These are phyloP conservation scores for Astropecten irregularis DNA, from an alignment of 53 echinoderm and acorn worm species.

Conservation along the genomic window DNA sequence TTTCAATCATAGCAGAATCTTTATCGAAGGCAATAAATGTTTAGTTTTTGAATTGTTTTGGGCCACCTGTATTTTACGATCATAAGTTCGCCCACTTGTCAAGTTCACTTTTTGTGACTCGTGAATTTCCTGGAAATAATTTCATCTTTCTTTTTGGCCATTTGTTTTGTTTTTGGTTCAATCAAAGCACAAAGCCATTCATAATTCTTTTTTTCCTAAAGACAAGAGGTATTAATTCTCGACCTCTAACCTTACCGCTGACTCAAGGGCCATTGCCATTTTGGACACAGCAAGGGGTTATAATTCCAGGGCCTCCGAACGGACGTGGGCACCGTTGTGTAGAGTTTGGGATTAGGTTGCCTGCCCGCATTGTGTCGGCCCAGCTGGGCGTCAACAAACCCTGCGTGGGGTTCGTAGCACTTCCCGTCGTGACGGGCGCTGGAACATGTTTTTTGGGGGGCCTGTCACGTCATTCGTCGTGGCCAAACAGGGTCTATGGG, in stretches of 20 bases:
- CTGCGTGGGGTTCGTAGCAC: not conserved
- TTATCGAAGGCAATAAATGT: no score
- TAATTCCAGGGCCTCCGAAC: no score
- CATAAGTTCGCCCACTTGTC: no score
- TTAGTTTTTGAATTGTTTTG: no score
- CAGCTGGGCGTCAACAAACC: not conserved
- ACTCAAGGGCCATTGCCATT: slow-evolving; percentile 38
- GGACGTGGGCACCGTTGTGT: no score
- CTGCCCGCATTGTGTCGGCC: slow-evolving; percentile 15
- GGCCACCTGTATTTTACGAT: no score
- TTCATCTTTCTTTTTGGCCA: no score
- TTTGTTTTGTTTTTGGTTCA: not conserved
- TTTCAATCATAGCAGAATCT: no score
- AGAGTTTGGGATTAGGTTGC: slow-evolving; percentile 1
- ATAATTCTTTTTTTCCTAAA: not conserved
- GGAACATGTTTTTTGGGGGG: no score
- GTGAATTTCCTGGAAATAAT: no score
- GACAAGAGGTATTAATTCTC: not conserved
- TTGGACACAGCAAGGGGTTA: slow-evolving; percentile 28
- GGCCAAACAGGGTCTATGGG: not conserved
- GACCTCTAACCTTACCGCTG: slow-evolving; percentile 36
- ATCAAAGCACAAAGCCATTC: slow-evolving; percentile 4
- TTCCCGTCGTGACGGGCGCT: slow-evolving; percentile 4
- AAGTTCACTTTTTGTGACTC: no score
- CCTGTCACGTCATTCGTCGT: no score